These are phyloP conservation scores for Myanophis thanlyinensis DNA, from an alignment of 2,113 vertebrate species.

Conservation along the genomic window DNA sequence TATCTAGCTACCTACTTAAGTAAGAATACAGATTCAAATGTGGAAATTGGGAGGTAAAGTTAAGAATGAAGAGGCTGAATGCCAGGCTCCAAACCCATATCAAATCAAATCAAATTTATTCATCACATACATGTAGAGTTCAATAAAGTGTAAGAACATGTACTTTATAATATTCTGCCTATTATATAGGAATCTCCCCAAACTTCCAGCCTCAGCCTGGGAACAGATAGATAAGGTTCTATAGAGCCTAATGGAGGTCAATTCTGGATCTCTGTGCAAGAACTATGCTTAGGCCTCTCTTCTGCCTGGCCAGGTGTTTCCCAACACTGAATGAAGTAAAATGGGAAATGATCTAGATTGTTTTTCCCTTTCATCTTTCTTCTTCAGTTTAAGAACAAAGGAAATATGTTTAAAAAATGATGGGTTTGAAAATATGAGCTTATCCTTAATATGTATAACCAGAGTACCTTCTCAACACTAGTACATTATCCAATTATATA, in stretches of 20 bases:
- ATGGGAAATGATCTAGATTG: neutral
- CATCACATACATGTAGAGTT: neutral
- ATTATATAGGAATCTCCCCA: neutral
- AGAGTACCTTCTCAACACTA: neutral
- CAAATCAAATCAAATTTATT: too few relatives aligned
- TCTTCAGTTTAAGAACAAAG: neutral
- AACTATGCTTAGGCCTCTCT: neutral
- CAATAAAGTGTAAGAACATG: neutral
- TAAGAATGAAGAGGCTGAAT: neutral
- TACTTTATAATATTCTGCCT: neutral
- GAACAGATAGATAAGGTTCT: neutral
- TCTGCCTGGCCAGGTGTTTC: neutral
- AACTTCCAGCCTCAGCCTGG: neutral
- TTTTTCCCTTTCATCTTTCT: neutral
- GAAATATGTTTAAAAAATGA: neutral
- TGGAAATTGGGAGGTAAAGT: neutral
- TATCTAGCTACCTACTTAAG: neutral
- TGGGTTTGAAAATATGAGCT: neutral
- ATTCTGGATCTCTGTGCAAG: neutral
- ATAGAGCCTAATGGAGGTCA: neutral
- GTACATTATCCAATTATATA: neutral
- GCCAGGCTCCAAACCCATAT: neutral
- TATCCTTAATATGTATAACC: neutral
- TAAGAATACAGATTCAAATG: neutral
- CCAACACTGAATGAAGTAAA: neutral